Conservation (phyloP, 2,888 invertebrate species). For the Branchinecta sandiegonensis region DNA sequence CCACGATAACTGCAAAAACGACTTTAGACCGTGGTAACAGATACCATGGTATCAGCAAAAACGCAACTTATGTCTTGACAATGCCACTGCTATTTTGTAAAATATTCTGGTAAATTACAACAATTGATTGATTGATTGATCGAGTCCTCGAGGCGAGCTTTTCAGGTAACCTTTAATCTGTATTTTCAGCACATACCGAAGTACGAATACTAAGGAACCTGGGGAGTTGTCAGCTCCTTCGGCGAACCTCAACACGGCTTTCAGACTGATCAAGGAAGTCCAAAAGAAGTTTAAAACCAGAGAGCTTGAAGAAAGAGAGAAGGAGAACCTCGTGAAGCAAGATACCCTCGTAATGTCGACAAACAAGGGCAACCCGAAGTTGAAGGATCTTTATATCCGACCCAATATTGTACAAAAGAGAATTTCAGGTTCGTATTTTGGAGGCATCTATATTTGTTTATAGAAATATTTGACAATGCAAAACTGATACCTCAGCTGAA, state of each 20-base stretch:
- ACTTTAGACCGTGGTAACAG: too few species aligned
- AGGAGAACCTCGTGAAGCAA: constrained; percentile 96
- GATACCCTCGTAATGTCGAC: constrained; percentile 84
- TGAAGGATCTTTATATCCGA: constrained; percentile 92
- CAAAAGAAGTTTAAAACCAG: constrained; percentile 96
- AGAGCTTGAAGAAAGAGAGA: constrained; percentile 95
- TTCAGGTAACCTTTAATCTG: background rate
- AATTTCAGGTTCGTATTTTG: constrained; percentile 51
- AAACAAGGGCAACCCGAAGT: constrained; percentile 92
- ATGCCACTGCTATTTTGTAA: too few species aligned
- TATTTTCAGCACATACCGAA: constrained; percentile 61
- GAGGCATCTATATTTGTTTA: background rate
- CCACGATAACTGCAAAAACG: too few species aligned
- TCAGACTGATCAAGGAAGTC: constrained; percentile 94
- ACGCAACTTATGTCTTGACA: too few species aligned
- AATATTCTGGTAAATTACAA: too few species aligned
- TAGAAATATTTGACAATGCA: background rate
- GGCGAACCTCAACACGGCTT: constrained; percentile 87
- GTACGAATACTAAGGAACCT: constrained; percentile 92
- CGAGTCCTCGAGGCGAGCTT: too few species aligned
- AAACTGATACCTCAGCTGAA: too few species aligned
- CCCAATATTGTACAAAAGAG: constrained; percentile 97
- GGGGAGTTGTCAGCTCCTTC: constrained; percentile 88
- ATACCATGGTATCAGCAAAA: too few species aligned
- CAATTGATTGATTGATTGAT: too few species aligned